Percentiles rank a stretch among this genome's conserved stretches.
phyloP scores from a whole-genome alignment of 2,113 vertebrate genomes.

The Pavo muticus region DNA sequence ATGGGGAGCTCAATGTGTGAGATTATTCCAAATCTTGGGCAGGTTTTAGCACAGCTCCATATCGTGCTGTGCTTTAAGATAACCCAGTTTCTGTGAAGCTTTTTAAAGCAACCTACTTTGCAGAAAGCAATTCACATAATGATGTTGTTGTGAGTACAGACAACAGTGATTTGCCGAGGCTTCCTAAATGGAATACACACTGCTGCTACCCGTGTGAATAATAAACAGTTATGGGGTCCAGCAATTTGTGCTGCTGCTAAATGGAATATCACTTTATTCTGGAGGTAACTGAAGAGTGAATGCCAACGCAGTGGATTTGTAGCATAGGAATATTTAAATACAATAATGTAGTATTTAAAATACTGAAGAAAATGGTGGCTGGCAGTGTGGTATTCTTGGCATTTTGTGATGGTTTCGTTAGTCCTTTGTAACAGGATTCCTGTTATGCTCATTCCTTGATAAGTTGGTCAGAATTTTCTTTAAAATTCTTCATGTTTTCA shows the following conservation, averaged over 20 bases:
- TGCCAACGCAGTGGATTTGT: neutral
- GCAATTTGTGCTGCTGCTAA: neutral
- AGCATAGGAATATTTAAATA: neutral
- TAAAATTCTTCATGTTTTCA: neutral
- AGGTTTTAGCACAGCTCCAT: neutral
- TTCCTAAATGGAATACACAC: neutral
- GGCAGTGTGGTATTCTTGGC: neutral
- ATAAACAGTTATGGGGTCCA: neutral
- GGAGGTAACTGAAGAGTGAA: neutral
- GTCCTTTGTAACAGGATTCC: neutral
- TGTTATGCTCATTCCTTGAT: neutral
- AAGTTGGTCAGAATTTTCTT: neutral
- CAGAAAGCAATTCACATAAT: neutral
- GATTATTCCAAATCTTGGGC: neutral
- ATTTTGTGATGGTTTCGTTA: neutral
- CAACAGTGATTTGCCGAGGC: neutral
- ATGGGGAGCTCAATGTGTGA: neutral
- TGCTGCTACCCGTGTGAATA: neutral
- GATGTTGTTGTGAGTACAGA: neutral
- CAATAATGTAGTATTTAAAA: neutral
- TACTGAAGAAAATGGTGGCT: neutral
- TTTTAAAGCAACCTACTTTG: conserved; percentile 10
- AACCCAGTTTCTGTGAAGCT: neutral
- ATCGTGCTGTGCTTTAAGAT: neutral
- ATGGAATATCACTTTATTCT: neutral